Evolutionary conservation across 2,113 vertebrate species (phyloP).

Genomic region (Tragelaphus scriptus): DNA sequence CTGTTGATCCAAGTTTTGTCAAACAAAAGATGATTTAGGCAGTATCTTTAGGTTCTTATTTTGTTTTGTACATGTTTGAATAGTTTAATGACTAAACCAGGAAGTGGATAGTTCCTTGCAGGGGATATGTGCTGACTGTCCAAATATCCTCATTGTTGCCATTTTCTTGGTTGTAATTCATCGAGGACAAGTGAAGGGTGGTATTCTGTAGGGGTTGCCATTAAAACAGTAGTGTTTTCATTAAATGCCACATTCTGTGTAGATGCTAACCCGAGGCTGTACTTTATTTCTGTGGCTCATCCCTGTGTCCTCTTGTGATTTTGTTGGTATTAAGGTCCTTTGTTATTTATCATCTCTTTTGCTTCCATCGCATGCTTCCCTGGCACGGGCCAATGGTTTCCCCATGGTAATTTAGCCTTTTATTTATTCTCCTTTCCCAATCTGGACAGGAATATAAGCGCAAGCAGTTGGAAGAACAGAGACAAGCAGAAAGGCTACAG

Average conservation of each 20-base stretch:
- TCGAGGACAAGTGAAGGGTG: not conserved
- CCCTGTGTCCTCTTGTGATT: not conserved
- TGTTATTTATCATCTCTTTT: not conserved
- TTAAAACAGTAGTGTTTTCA: not conserved
- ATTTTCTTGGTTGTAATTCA: not conserved
- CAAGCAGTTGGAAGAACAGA: slow-evolving; percentile 98
- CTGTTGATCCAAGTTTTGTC: slow-evolving; percentile 5
- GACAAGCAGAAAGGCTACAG: slow-evolving; percentile 96
- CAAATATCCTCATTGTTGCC: not conserved
- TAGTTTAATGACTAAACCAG: not conserved
- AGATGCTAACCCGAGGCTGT: not conserved
- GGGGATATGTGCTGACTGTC: not conserved
- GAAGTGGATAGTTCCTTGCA: not conserved
- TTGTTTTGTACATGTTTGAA: not conserved
- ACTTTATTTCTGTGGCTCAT: not conserved
- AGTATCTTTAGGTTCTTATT: not conserved
- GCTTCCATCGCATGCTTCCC: not conserved
- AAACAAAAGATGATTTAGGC: not conserved
- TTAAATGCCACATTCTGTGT: not conserved
- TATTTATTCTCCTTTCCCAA: slow-evolving; percentile 17
- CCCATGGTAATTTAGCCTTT: not conserved
- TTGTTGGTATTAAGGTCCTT: not conserved
- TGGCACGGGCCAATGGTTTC: not conserved
- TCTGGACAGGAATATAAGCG: slow-evolving; percentile 93
- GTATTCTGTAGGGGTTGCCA: not conserved